Conservation (phyloP, 2,888 invertebrate species). For the Leptarthrus brevirostris region DNA sequence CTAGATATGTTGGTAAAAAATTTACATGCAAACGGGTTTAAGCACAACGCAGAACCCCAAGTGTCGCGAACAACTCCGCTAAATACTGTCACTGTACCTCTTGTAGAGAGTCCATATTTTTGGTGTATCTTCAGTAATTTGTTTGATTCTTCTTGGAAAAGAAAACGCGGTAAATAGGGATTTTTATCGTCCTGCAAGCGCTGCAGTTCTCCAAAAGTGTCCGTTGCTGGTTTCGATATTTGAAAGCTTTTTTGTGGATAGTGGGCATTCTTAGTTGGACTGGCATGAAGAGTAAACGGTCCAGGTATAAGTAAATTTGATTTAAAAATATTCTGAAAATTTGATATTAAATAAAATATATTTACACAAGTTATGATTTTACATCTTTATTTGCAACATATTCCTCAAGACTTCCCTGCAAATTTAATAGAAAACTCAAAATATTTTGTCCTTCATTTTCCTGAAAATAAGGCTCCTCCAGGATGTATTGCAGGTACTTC, state of each 20-base stretch:
- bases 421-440: conserved; percentile 56
- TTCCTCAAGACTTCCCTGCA: conserved; percentile 55
- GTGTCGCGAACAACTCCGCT: neutral
- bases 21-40: conserved; percentile 8
- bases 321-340: conserved; percentile 31
- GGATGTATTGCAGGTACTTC: conserved; percentile 56
- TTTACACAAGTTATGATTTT: too few relatives aligned
- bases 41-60: conserved; percentile 1
- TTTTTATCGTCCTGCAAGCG: conserved; percentile 55
- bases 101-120: conserved; percentile 52
- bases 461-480: conserved; percentile 56
- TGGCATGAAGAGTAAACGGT: conserved; percentile 58
- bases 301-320: conserved; percentile 57
- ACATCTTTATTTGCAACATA: conserved; percentile 42
- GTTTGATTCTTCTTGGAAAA: conserved; percentile 56
- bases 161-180: conserved; percentile 58
- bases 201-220: conserved; percentile 57
- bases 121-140: conserved; percentile 56
- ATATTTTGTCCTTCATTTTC: conserved; percentile 57
- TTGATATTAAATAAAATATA: too few relatives aligned
- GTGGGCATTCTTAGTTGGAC: conserved; percentile 55
- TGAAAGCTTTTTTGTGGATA: conserved; percentile 54
- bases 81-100: neutral
- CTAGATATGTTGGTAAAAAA: conserved; percentile 3
- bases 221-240: conserved; percentile 55